Evolutionary conservation across 2,797 vertebrate genomes (phyloP).

Genomic region (Poeciliopsis gracilis): DNA sequence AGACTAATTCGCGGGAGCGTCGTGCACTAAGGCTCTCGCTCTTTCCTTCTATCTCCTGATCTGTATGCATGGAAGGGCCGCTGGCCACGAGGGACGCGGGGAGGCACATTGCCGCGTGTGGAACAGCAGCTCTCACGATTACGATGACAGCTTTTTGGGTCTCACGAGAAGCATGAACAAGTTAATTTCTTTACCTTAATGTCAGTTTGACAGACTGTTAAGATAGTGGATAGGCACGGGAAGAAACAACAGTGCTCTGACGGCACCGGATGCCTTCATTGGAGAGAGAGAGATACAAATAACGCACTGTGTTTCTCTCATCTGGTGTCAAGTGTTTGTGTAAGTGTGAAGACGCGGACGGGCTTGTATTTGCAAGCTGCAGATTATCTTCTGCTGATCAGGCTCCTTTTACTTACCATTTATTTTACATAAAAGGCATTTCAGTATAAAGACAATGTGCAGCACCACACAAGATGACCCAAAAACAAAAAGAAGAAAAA

Average conservation of each 20-base stretch:
- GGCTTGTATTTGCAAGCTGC: conserved; percentile 8
- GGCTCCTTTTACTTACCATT: conserved; percentile 21
- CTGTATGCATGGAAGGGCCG: conserved; percentile 52
- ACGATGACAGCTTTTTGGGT: conserved; percentile 56
- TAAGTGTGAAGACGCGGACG: conserved; percentile 40
- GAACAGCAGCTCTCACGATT: conserved; percentile 52
- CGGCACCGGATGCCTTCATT: conserved; percentile 18
- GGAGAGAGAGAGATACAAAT: conserved; percentile 20
- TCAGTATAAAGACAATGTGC: conserved; percentile 9
- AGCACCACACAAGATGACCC: not conserved
- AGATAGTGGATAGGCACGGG: conserved; percentile 24
- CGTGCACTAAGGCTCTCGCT: conserved; percentile 49
- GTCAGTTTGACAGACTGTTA: conserved; percentile 45
- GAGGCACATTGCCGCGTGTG: conserved; percentile 53
- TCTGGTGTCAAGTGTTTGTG: conserved; percentile 40
- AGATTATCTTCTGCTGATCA: conserved; percentile 31
- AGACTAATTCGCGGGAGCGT: conserved; percentile 28
- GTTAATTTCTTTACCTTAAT: conserved; percentile 63
- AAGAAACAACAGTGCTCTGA: conserved; percentile 29
- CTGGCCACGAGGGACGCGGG: conserved; percentile 40
- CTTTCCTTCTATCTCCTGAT: conserved; percentile 16
- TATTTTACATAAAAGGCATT: conserved; percentile 25
- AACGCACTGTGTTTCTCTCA: conserved; percentile 37
- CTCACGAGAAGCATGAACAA: conserved; percentile 52
- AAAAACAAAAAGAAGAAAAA: not conserved